phyloP scores from a whole-genome alignment of 2,797 vertebrate species.

The Enteromius unitaeniatus region DNA sequence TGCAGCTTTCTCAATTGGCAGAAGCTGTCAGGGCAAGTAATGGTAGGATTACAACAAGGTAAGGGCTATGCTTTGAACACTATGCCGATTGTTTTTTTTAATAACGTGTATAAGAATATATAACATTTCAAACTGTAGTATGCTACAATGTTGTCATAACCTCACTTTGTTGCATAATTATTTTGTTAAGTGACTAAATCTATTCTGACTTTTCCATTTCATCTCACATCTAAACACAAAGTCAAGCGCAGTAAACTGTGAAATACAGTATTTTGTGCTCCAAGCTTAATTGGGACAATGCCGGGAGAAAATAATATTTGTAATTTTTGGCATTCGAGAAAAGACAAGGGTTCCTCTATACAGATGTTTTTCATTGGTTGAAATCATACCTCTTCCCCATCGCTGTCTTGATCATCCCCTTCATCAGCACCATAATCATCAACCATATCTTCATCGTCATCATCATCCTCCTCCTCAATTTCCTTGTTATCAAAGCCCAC shows the following conservation, averaged over 20 bases:
- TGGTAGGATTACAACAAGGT: not conserved
- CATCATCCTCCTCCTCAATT: constrained; percentile 61
- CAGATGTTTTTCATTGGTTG: not conserved
- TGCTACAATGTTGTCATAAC: not conserved
- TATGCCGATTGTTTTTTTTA: not conserved
- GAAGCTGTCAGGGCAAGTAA: constrained; percentile 76
- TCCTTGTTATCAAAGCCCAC: constrained; percentile 44
- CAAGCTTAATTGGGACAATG: too few species aligned
- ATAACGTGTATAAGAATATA: not conserved
- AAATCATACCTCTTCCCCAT: constrained; percentile 76
- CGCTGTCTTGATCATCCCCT: constrained; percentile 77
- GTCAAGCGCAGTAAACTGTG: not conserved
- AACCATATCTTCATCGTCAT: constrained; percentile 74
- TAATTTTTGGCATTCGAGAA: not conserved
- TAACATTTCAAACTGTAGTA: not conserved
- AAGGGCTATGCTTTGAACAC: not conserved
- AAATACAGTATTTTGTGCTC: not conserved
- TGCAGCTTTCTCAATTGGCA: constrained; percentile 93
- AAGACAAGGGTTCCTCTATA: not conserved
- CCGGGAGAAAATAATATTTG: too few species aligned
- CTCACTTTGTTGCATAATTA: not conserved
- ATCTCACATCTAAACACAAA: not conserved
- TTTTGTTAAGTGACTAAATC: not conserved
- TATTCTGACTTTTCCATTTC: not conserved
- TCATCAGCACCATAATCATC: constrained; percentile 80